These are phyloP conservation scores for Telenomus remus DNA, from an alignment of 1,140 invertebrate species.

Conservation along the genomic window DNA sequence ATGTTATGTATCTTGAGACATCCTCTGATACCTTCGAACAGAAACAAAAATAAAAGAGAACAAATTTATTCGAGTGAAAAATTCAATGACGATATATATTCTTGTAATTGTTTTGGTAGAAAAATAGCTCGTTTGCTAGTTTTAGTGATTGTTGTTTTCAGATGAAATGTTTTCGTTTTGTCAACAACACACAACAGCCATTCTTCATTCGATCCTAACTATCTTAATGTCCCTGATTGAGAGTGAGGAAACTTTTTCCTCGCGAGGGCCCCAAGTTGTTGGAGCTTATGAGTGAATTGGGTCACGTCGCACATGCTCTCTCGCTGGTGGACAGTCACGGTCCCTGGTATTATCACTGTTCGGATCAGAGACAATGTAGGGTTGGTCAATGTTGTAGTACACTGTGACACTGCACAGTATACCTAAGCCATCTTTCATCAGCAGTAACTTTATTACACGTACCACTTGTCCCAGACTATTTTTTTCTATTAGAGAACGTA, in stretches of 20 bases:
- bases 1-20: conserved; percentile 17
- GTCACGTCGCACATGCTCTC: conserved; percentile 66
- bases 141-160: conserved; percentile 1
- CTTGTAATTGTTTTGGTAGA: no score
- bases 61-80: conserved; percentile 2
- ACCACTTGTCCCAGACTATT: neutral
- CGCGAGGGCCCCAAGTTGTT: conserved; percentile 31
- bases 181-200: conserved; percentile 38
- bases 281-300: conserved; percentile 67
- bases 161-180: conserved; percentile 31
- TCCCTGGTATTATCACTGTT: conserved; percentile 37
- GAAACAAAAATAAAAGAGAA: no score
- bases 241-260: conserved; percentile 45
- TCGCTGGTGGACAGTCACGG: conserved; percentile 37
- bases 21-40: conserved; percentile 12
- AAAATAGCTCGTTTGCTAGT: no score
- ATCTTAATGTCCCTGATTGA: conserved; percentile 53
- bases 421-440: conserved; percentile 16
- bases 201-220: conserved; percentile 36
- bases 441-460: neutral
- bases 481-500: no score
- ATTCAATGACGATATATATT: no score
- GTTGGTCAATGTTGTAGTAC: conserved; percentile 25
- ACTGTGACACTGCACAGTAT: conserved; percentile 1
- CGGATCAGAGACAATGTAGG: conserved; percentile 23